Conservation (phyloP, 2,797 vertebrate genomes). For the Tragopan temminckii region DNA sequence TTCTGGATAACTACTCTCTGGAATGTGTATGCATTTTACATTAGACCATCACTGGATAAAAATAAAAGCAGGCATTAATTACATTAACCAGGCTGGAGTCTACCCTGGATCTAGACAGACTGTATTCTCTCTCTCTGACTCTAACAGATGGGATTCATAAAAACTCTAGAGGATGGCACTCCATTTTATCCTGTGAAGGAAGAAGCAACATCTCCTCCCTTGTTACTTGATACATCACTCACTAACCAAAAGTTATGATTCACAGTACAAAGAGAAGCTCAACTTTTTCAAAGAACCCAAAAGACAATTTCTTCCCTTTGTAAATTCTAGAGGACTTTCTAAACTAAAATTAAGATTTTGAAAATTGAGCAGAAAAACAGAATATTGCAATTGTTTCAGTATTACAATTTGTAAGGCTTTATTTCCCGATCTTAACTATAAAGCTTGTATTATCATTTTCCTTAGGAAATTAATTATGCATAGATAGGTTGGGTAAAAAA, state of each 20-base stretch:
- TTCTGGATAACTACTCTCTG: constrained; percentile 52
- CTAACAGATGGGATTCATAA: background rate
- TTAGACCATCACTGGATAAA: constrained; percentile 65
- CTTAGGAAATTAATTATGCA: background rate
- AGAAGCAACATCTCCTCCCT: background rate
- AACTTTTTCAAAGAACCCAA: background rate
- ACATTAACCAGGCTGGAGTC: constrained; percentile 32
- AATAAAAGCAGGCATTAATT: constrained; percentile 67
- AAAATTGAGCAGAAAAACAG: background rate
- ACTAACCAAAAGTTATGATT: background rate
- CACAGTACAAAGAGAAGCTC: background rate
- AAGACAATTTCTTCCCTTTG: background rate
- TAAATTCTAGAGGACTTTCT: background rate
- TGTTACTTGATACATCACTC: background rate
- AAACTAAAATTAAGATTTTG: background rate
- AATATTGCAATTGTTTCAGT: background rate
- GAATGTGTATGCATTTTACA: constrained; percentile 66
- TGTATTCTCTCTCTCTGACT: background rate
- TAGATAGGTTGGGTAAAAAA: background rate
- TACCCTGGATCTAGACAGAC: background rate
- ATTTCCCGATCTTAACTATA: background rate
- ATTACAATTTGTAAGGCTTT: background rate
- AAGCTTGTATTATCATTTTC: background rate
- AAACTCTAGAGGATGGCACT: background rate
- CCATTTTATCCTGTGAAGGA: background rate